These are phyloP conservation scores for Drosophila athabasca DNA, from an alignment of 1,140 invertebrate genomes.

Conservation along the genomic window DNA sequence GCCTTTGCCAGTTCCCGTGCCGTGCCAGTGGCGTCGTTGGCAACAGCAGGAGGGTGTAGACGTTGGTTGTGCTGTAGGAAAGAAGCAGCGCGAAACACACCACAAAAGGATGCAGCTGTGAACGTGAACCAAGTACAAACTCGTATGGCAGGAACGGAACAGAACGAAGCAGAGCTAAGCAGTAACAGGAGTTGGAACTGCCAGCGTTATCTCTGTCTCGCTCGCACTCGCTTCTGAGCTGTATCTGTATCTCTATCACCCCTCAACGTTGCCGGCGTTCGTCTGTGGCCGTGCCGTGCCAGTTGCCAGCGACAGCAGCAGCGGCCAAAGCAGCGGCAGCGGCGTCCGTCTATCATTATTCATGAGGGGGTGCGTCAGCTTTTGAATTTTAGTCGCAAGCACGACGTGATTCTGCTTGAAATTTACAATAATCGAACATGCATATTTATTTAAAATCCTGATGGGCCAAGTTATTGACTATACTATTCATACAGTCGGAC, in stretches of 20 bases:
- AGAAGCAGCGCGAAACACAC: slow-evolving; percentile 24
- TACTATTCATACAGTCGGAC: too few relatives aligned
- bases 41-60: slow-evolving; percentile 16
- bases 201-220: slow-evolving; percentile 20
- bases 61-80: slow-evolving; percentile 9
- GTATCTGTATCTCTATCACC: slow-evolving; percentile 56
- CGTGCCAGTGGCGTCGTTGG: slow-evolving; percentile 54
- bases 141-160: slow-evolving; percentile 24
- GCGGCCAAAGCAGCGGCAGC: slow-evolving; percentile 22
- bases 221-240: slow-evolving; percentile 23
- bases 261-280: slow-evolving; percentile 55
- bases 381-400: slow-evolving; percentile 19
- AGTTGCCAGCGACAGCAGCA: slow-evolving; percentile 16
- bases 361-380: slow-evolving; percentile 32
- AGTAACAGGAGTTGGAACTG: slow-evolving; percentile 22
- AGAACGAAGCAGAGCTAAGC: slow-evolving; percentile 1
- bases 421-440: slow-evolving; percentile 4
- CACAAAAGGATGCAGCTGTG: slow-evolving; percentile 51
- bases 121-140: slow-evolving; percentile 21
- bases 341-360: slow-evolving; percentile 30
- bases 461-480: too few relatives aligned
- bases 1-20: slow-evolving; percentile 28
- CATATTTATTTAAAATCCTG: slow-evolving; percentile 1
- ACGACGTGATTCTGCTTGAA: slow-evolving; percentile 5
- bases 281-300: slow-evolving; percentile 36